A percentile compares a stretch with the other conserved stretches of the same genome.
Evolutionary conservation across 2,113 vertebrate genomes (phyloP).

Genomic region (Perca flavescens): DNA sequence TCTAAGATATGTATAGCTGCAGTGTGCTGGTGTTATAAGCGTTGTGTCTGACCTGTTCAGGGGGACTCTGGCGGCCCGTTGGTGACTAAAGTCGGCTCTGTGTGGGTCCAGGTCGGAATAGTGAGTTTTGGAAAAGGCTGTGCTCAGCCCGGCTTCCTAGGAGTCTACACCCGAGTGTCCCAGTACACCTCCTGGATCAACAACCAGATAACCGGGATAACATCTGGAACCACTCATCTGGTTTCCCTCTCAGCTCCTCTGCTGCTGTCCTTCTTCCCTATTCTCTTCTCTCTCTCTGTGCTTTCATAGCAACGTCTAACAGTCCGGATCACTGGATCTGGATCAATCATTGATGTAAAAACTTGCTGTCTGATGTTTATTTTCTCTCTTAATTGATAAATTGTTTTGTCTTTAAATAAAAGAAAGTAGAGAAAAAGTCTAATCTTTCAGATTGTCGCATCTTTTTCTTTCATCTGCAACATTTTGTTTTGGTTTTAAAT

Average conservation of each 20-base stretch:
- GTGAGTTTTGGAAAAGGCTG: slow-evolving; percentile 90
- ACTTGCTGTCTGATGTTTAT: too few relatives aligned
- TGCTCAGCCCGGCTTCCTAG: slow-evolving; percentile 49
- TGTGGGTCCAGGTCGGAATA: slow-evolving; percentile 87
- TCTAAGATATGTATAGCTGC: too few relatives aligned
- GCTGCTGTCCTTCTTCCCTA: slow-evolving; percentile 13
- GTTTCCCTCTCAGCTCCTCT: background rate
- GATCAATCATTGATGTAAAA: too few relatives aligned
- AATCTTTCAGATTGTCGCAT: too few relatives aligned
- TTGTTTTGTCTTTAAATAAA: too few relatives aligned
- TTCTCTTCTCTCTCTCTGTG: slow-evolving; percentile 18
- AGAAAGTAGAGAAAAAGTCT: too few relatives aligned
- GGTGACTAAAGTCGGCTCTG: slow-evolving; percentile 74
- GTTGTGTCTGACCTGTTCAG: slow-evolving; percentile 63
- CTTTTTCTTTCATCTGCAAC: too few relatives aligned
- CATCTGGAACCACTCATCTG: background rate
- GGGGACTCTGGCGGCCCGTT: slow-evolving; percentile 91
- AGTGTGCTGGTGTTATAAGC: too few relatives aligned
- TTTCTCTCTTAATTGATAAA: too few relatives aligned
- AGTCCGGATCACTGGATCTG: background rate
- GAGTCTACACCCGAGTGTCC: slow-evolving; percentile 72
- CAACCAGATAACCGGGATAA: background rate
- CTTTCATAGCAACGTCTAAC: slow-evolving; percentile 17
- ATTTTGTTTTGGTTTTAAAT: too few relatives aligned
- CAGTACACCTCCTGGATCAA: slow-evolving; percentile 68